Evolutionary conservation across 2,113 vertebrate genomes (phyloP).

Genomic region (Ptilonorhynchus violaceus): DNA sequence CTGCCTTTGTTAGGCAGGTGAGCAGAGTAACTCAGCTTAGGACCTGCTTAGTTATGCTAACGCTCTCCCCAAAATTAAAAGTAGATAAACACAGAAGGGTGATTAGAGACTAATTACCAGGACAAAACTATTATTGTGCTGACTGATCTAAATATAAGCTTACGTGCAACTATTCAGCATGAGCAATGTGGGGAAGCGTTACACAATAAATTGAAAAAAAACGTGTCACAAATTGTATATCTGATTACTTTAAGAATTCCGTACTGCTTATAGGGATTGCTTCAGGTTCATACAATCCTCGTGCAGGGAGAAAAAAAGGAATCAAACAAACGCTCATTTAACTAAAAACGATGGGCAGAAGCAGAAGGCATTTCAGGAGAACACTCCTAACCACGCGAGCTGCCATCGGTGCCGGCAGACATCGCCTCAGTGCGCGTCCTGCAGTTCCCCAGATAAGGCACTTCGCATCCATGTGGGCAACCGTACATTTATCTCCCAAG

Average conservation of each 20-base stretch:
- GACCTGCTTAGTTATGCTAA: neutral
- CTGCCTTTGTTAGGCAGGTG: neutral
- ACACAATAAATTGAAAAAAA: neutral
- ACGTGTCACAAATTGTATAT: fast-evolving
- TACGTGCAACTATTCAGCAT: neutral
- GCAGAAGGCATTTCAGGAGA: neutral
- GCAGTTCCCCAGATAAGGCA: neutral
- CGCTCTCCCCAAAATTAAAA: neutral
- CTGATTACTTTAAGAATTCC: neutral
- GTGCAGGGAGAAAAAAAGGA: neutral
- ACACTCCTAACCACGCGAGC: fast-evolving
- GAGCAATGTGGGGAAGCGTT: neutral
- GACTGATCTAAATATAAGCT: neutral
- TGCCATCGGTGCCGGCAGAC: neutral
- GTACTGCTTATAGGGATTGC: neutral
- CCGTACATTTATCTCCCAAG: fast-evolving
- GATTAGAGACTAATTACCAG: neutral
- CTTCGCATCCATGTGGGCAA: fast-evolving
- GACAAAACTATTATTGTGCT: neutral
- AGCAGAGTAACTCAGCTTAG: neutral
- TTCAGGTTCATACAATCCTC: neutral
- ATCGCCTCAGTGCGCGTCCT: fast-evolving
- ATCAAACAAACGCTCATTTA: neutral
- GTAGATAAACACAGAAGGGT: neutral
- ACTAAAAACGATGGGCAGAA: neutral